Conservation (phyloP, 2,888 invertebrate genomes). For the Melieria crassipennis region DNA sequence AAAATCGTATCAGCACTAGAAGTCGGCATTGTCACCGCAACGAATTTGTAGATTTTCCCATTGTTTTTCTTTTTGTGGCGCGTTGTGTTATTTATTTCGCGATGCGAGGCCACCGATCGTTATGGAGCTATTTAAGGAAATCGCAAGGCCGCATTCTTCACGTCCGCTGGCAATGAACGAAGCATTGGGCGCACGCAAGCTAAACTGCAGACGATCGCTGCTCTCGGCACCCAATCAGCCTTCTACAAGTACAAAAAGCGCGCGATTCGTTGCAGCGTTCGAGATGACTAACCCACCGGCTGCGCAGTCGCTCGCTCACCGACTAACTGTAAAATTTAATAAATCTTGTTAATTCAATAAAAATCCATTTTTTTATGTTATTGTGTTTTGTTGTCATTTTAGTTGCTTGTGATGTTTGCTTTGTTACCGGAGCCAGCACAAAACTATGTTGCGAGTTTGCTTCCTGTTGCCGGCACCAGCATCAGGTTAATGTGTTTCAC, state of each 20-base stretch:
- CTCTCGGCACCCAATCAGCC: no score
- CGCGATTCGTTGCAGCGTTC: background rate
- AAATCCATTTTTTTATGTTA: background rate
- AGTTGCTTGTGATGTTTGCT: no score
- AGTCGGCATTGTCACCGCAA: no score
- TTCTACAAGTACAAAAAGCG: no score
- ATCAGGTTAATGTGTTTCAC: background rate
- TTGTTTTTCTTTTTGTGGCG: background rate
- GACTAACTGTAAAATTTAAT: constrained; percentile 3
- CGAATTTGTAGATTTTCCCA: background rate
- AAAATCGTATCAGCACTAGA: no score
- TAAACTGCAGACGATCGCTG: background rate
- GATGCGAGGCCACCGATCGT: constrained; percentile 1
- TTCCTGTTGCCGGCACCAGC: background rate
- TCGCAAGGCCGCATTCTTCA: background rate
- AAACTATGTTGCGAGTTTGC: background rate
- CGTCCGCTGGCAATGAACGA: background rate
- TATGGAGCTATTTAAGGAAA: constrained; percentile 4
- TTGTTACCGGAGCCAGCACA: background rate
- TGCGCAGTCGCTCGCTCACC: background rate
- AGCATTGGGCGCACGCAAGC: background rate
- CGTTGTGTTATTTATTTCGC: background rate
- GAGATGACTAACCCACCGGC: background rate
- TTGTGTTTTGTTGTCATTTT: background rate
- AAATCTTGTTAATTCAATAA: constrained; percentile 1